These are phyloP conservation scores for Thalassarche chlororhynchos DNA, from an alignment of 2,113 vertebrate genomes.

Conservation along the genomic window DNA sequence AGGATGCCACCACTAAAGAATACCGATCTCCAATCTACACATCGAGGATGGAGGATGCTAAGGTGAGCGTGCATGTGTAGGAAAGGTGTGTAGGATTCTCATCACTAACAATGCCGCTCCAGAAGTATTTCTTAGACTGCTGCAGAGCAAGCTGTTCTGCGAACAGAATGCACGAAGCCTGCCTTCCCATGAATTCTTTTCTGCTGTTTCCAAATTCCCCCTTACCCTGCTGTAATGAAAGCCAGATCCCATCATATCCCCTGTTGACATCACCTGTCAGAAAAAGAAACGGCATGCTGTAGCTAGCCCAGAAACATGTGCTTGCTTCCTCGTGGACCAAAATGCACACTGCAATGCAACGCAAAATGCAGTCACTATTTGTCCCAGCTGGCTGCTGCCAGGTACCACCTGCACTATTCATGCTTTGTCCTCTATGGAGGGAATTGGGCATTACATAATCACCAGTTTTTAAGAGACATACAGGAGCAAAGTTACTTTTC, in stretches of 20 bases:
- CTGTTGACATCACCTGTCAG: background rate
- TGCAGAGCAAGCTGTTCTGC: background rate
- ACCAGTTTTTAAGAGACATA: background rate
- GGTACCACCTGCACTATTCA: background rate
- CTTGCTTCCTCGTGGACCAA: background rate
- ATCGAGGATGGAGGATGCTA: accelerated
- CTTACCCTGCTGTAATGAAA: background rate
- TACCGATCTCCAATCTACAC: background rate
- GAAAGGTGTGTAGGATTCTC: background rate
- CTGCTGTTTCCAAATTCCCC: background rate
- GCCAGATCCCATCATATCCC: background rate
- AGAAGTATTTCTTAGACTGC: background rate
- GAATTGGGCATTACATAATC: background rate
- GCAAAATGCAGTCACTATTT: background rate
- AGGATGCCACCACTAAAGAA: background rate
- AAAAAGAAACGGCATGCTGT: background rate
- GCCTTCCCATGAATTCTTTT: background rate
- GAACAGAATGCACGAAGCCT: background rate
- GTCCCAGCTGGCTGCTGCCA: background rate
- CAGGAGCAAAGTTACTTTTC: background rate
- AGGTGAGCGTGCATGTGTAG: background rate
- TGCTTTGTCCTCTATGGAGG: background rate
- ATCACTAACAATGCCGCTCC: background rate
- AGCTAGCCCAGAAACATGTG: background rate
- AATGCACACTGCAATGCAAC: background rate